A percentile compares a stretch with the other conserved stretches of the same genome.
Conservation (phyloP, 2,888 invertebrate genomes). For the Pemphredon lugubris region DNA sequence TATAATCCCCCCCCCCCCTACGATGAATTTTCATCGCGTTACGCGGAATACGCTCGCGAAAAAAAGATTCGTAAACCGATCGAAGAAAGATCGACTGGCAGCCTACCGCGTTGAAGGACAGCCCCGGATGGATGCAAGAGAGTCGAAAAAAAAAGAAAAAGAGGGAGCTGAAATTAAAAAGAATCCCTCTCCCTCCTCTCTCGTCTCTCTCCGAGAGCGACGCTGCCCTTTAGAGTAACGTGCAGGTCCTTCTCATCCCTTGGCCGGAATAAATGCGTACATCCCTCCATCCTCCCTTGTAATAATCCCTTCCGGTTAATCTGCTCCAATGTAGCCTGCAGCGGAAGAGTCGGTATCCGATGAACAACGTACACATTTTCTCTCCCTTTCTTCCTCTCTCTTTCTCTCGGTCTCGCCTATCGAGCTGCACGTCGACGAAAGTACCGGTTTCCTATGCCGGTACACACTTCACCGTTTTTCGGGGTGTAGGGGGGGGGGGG, state of each 20-base stretch:
- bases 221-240: conserved; percentile 47
- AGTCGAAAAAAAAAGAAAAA: conserved; percentile 3
- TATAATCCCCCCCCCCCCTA: no score
- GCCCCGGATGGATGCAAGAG: conserved; percentile 12
- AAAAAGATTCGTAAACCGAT: no score
- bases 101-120: conserved; percentile 53
- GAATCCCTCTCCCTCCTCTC: conserved; percentile 49
- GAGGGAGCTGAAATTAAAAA: conserved; percentile 62
- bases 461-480: conserved; percentile 57
- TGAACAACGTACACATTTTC: conserved; percentile 60
- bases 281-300: conserved; percentile 68
- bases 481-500: no score
- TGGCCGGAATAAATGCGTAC: conserved; percentile 71
- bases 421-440: conserved; percentile 59
- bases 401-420: conserved; percentile 52
- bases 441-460: conserved; percentile 55
- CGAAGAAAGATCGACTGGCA: neutral
- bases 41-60: no score
- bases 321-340: conserved; percentile 71
- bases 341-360: conserved; percentile 67
- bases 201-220: conserved; percentile 29
- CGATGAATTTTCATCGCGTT: no score
- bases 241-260: conserved; percentile 66
- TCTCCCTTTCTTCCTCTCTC: no score
- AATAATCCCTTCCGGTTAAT: conserved; percentile 77